Base-by-base conservation (phyloP, 2,113 vertebrate species). In the Brachionichthys hirsutus region DNA sequence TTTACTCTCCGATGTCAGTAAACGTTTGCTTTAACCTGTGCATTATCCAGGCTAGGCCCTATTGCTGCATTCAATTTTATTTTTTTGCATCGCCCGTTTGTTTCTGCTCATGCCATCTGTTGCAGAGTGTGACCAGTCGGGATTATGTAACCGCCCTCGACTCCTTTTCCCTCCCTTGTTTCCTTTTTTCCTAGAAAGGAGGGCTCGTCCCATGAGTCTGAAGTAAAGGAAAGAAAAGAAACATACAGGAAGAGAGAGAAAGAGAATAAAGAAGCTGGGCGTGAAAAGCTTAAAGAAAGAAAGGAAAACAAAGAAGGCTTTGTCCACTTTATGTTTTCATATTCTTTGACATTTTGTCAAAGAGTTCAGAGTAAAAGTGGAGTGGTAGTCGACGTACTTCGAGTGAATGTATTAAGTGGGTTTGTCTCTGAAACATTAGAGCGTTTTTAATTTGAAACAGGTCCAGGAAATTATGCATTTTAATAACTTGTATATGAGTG, bases 171-270 rank as follows among this genome's bases (percentile, higher is more conserved):
- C 58, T 54, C 56, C 61, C 41, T 36, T 54, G 11, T 52, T 59
- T 62, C 67, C 57, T 44, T 36, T 78, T 75, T 81, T 70, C 72
- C 59, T 61, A 77, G 58, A 79, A 56, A 76, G 46, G 30, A 59
- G 50, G 40, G 30, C 68, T 80, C 63, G 52, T 80, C 70, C 45
- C 36, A 16, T 38, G 60, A 64, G 70, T 81, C 40, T 49, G 14
- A 58, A 56, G 60, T 17, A 12, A 38, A 53, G 14, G 13, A 51
- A 22, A 49, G 35, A 43, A 54, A 40, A 24, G 4, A 4, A 18
- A 13, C 34, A 12, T 43, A 41, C 6, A 49, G 35, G 16, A 51
- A 24, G 12, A 36, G 19, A 12, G 34, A 57, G 34, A 56, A 20
- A 30, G 24, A 30, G 24, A 30, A 30, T n/a, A 15, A 22, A 6